Evolutionary conservation across 2,797 vertebrate genomes (phyloP).

Genomic region (Oceanodroma leucorhoa): DNA sequence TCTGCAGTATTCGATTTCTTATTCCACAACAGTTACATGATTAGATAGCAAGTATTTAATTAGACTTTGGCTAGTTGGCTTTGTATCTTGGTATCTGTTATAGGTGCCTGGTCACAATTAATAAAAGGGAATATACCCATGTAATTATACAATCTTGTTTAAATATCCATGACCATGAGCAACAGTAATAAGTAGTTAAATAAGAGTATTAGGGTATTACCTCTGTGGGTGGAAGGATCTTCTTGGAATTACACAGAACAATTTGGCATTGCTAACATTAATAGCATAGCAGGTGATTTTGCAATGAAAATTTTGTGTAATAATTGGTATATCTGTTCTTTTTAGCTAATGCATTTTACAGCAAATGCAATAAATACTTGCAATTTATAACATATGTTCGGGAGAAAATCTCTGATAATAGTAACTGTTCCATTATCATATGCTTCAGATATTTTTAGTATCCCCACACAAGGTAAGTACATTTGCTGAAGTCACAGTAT

Average conservation of each 20-base stretch:
- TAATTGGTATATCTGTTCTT: not conserved
- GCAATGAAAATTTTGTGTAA: not conserved
- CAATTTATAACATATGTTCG: not conserved
- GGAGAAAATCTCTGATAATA: not conserved
- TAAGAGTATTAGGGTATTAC: not conserved
- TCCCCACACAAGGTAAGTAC: not conserved
- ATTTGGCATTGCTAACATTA: not conserved
- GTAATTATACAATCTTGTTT: not conserved
- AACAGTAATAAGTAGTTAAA: not conserved
- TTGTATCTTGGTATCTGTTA: not conserved
- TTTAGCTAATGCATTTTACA: not conserved
- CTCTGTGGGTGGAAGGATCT: not conserved
- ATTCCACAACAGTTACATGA: not conserved
- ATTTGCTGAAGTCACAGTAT: not conserved
- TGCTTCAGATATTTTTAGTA: slow-evolving; percentile 14
- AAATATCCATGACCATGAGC: not conserved
- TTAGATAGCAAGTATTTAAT: not conserved
- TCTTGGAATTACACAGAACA: not conserved
- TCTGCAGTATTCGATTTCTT: not conserved
- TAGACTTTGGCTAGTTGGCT: not conserved
- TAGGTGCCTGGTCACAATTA: not conserved
- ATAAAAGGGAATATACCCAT: not conserved
- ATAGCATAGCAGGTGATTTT: not conserved
- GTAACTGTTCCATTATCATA: not conserved
- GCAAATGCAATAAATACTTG: not conserved